Base-by-base conservation (phyloP, 2,113 vertebrate species). In the Entelurus aequoreus region DNA sequence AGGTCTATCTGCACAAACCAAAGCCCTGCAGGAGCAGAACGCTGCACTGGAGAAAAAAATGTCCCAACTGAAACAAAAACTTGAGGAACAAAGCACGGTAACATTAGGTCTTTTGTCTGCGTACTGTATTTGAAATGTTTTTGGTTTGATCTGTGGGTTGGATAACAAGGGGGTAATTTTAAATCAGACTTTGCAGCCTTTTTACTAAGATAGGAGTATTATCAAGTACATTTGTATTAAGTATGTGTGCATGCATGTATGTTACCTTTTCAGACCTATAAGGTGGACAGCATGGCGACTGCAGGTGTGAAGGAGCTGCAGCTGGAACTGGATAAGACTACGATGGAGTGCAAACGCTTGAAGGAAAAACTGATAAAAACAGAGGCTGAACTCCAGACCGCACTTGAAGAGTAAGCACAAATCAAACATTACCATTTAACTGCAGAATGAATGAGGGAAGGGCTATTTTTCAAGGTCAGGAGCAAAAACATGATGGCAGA, bases 371-470 rank as follows among this genome's bases (percentile, higher is more conserved):
- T 97, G 7, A 74, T 90, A 59, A 93, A 93, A 71, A 90, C 88
- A 0, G 96, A 98, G 83, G 89, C 69, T 3, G 94, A 97, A 28
- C 93, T 98, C 47, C 88, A 91, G 68, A 89, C 80, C 56, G 90
- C 93, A 64, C 79, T 97, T n/a, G 95, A 99, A 57, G 96, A 99
- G 96, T 99, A 84, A 94, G 94, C 90, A 8, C 53, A 14, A n/a
- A 42, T 53, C 11, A 5, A 13, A 11, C 21, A 53, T 13, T 12
- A 13, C 28, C 21, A 35, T 14, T 36, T 36, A 6, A 12, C 28
- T 53, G 28, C 19, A 35, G 14, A 53, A 12, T 53, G 12, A 53
- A 36, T 14, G 51, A 35, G 21, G 13, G 51, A 53, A 13, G 19
- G 5, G 9, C 11, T 4, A 10, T 5, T 12, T 14, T 35, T 2